phyloP scores from a whole-genome alignment of 2,797 vertebrate species.

The Enteromius fasciolatus region DNA sequence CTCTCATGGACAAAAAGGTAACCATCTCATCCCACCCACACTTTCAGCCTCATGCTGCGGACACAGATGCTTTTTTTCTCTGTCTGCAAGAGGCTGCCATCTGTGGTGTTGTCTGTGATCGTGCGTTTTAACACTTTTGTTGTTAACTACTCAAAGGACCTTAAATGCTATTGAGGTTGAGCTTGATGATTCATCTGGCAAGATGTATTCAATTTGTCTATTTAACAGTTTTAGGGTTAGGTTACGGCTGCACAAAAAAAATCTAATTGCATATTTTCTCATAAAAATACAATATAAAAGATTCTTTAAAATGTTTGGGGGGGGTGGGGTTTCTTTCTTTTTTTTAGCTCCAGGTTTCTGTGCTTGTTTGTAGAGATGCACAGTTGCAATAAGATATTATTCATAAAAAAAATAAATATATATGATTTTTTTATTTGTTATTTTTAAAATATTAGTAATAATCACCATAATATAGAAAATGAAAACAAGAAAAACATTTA shows the following conservation, averaged over 20 bases:
- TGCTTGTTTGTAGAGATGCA: too few relatives aligned
- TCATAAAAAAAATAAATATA: too few relatives aligned
- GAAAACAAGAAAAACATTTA: too few relatives aligned
- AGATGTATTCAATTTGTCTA: slow-evolving; percentile 1
- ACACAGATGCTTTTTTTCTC: background rate
- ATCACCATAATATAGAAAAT: too few relatives aligned
- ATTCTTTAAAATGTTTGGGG: too few relatives aligned
- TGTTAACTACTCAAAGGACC: background rate
- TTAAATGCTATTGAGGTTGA: background rate
- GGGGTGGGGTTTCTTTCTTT: too few relatives aligned
- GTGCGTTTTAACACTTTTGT: background rate
- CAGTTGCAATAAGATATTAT: too few relatives aligned
- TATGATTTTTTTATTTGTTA: too few relatives aligned
- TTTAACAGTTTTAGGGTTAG: background rate
- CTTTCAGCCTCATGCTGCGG: slow-evolving; percentile 7
- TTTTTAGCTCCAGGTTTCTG: too few relatives aligned
- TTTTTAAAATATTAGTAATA: too few relatives aligned
- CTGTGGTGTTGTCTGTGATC: slow-evolving; percentile 2
- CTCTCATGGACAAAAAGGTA: slow-evolving; percentile 72
- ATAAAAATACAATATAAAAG: background rate
- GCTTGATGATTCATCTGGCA: background rate
- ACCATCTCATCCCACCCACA: slow-evolving; percentile 49
- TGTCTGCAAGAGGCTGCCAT: background rate
- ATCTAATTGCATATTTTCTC: background rate
- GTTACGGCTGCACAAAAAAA: background rate